Evolutionary conservation across 2,797 vertebrate species (phyloP), one percentile per base, ranked within the genome.

Genomic region (Pipistrellus pipistrellus): DNA sequence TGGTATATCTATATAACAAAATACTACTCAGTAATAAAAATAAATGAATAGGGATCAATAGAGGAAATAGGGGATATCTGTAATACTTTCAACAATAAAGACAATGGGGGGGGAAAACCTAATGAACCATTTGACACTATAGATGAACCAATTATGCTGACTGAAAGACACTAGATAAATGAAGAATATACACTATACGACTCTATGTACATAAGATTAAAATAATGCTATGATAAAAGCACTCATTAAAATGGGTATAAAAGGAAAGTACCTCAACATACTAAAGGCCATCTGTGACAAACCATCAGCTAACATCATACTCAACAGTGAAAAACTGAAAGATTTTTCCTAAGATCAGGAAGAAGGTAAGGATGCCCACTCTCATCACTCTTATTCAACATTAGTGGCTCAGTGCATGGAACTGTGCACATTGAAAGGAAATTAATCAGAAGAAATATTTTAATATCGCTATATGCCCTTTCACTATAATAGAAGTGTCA

Each of bases 21-120:
- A 89, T 64, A 57, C 83, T 73, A 72, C n/a, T 76, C 35, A 48
- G 68, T 44, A 78, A 73, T 57, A 53, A 44, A 88, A 96, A 85
- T 4, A 11, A 86, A 81, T 68, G 48, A 68, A 87, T 53, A 53
- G 18, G 51, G 51, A 18, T 53, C 51, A 53, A 53, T 20, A 18
- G 51, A 18, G 51, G 2, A 53, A 53, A 21, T 18, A 53, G 51
- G 7, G 7, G 51, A 6, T 53, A 53, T 53, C 18, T 53, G 18
- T 53, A 53, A 53, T 53, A 53, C 18, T 53, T 53, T 53, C 51
- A 53, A 53, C 51, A 53, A 53, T 53, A 53, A 53, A 53, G 18
- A 53, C 51, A 53, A 53, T 53, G 18, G 14, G 38, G 14, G 38
- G 3, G 7, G 20, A 53, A 53, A 53, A 53, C 17, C 1, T 41